Percentiles rank a stretch among this genome's conserved stretches.
Evolutionary conservation across 2,113 vertebrate species (phyloP).

Genomic region (Caracal caracal): DNA sequence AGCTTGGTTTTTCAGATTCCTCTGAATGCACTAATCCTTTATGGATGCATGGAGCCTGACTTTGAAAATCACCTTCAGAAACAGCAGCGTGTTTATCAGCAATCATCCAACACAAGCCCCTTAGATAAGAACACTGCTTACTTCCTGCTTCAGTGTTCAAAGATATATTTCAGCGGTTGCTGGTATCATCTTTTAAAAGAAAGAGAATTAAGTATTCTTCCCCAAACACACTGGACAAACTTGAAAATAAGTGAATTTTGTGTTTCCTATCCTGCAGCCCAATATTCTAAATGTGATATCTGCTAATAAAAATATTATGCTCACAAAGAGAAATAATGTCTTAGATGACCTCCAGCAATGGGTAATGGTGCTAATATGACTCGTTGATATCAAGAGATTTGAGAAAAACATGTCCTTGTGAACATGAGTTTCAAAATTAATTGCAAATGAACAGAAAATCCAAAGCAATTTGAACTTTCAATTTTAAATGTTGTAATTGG

Average conservation of each 20-base stretch:
- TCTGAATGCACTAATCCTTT: background rate
- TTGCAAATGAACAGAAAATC: conserved; percentile 58
- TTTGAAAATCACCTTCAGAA: conserved; percentile 61
- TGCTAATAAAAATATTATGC: conserved; percentile 5
- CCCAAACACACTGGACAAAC: background rate
- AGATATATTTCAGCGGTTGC: conserved; percentile 20
- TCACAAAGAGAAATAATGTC: background rate
- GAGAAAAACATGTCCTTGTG: conserved; percentile 57
- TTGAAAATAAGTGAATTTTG: conserved; percentile 44
- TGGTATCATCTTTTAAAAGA: conserved; percentile 54
- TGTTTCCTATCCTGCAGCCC: background rate
- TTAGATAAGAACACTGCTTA: conserved; percentile 53
- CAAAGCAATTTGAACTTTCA: conserved; percentile 69
- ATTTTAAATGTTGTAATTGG: conserved; percentile 65
- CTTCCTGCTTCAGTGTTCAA: conserved; percentile 40
- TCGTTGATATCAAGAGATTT: conserved; percentile 4
- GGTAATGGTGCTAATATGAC: background rate
- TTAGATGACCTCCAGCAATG: conserved; percentile 1
- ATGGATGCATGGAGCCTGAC: background rate
- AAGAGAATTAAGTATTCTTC: conserved; percentile 38
- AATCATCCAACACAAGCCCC: background rate
- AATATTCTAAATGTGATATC: conserved; percentile 21
- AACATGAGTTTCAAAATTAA: conserved; percentile 63
- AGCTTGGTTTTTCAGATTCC: background rate
- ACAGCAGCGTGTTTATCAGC: conserved; percentile 36